A percentile compares a stretch with the other conserved stretches of the same genome.
phyloP scores from a whole-genome alignment of 2,797 vertebrate genomes.

The Helicolenus hilgendorfi region DNA sequence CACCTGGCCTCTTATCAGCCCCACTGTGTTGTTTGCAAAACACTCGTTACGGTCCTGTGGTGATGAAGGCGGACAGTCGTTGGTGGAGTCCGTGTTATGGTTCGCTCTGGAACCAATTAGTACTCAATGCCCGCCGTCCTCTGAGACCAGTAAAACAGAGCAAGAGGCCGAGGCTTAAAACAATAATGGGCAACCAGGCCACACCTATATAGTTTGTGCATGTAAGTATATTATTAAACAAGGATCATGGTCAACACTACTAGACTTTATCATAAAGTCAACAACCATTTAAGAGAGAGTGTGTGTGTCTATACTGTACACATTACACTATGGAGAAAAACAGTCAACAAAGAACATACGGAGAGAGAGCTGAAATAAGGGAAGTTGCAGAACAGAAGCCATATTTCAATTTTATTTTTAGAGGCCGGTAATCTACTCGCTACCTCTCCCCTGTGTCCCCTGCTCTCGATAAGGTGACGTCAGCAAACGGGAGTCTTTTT shows the following conservation, averaged over 20 bases:
- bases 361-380: conserved; percentile 9
- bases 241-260: conserved; percentile 48
- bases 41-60: conserved; percentile 94
- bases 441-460: conserved; percentile 64
- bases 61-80: conserved; percentile 93
- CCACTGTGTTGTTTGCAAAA: conserved; percentile 97
- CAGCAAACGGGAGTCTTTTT: conserved; percentile 78
- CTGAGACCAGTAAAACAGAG: conserved; percentile 89
- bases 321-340: conserved; percentile 6
- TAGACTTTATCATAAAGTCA: conserved; percentile 46
- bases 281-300: conserved; percentile 11
- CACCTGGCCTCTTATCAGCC: conserved; percentile 97
- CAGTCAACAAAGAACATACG: conserved; percentile 9
- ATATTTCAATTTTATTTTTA: conserved; percentile 86
- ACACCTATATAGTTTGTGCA: conserved; percentile 73
- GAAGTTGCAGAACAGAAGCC: conserved; percentile 69
- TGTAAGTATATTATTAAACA: conserved; percentile 63
- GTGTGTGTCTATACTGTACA: neutral
- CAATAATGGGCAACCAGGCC: conserved; percentile 90
- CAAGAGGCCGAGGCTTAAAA: conserved; percentile 91
- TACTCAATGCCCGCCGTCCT: conserved; percentile 88
- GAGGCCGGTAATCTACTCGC: conserved; percentile 73
- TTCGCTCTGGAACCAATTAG: conserved; percentile 99
- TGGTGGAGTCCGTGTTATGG: conserved; percentile 91
- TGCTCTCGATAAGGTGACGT: conserved; percentile 81